Evolutionary conservation across 2,797 vertebrate species (phyloP), one percentile per base, ranked within the genome.

Genomic region (Melanotaenia parkinsoni): DNA sequence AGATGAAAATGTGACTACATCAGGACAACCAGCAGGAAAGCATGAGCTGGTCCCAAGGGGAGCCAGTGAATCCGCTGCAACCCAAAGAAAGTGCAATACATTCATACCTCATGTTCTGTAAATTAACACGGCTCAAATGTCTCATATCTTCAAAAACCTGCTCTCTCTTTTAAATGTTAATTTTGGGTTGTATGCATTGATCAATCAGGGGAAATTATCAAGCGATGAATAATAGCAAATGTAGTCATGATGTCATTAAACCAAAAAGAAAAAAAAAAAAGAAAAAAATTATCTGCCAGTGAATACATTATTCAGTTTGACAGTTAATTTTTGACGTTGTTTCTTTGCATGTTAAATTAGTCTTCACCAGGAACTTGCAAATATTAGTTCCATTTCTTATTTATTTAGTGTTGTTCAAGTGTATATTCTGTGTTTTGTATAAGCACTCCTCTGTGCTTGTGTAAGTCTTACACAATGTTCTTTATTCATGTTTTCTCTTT

Each of bases 21-120:
- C 51, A 2, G 73, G 51, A 75, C 72, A 58, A 58, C 16, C 51
- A 80, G 76, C 56, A 67, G 72, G 75, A 80, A 62, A 32, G 53
- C 61, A 72, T 57, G 65, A 65, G 58, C 10, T 54, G 38, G 81
- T 76, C 72, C 70, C 3, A 56, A 56, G 58, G 77, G 70, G 76
- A 77, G 77, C 80, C 76, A 54, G 68, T 37, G 79, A 77, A 89
- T 84, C 75, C 79, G 91, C 92, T 86, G 81, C 93, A 91, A 93
- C 90, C 92, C 93, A 94, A 94, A 92, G 92, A 94, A 94, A 93
- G 94, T 95, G 94, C 94, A 95, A 95, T 95, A 94, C 92, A 91
- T 91, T 93, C 93, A 94, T 95, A 95, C 94, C 94, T 95, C 94
- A 94, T 80, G 81, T 86, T 86, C 88, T 88, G 85, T 89, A 82